These are phyloP conservation scores for Sesamia nonagrioides DNA, from an alignment of 1,140 invertebrate species.

Conservation along the genomic window DNA sequence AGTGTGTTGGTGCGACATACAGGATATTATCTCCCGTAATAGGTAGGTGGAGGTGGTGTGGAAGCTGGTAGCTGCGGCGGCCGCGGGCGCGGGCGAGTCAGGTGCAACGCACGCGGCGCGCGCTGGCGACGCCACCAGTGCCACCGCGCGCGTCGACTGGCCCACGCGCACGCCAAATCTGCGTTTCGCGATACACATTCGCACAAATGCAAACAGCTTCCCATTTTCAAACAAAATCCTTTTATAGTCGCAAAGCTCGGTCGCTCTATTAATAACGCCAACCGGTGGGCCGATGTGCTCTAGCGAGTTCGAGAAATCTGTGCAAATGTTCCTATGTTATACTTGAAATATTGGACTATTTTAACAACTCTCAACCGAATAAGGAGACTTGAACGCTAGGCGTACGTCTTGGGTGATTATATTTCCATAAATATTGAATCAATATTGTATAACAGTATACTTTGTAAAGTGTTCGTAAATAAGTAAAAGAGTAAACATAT, in stretches of 20 bases:
- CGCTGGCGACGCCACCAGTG: constrained; percentile 67
- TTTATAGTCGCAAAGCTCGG: constrained; percentile 62
- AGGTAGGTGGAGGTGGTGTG: constrained; percentile 35
- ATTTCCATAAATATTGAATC: constrained; percentile 37
- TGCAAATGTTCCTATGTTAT: constrained; percentile 59
- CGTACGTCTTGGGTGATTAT: constrained; percentile 56
- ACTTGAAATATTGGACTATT: constrained; percentile 56
- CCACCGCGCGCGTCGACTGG: constrained; percentile 77
- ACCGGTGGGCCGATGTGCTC: constrained; percentile 52
- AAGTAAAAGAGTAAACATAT: constrained; percentile 9
- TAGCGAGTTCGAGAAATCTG: constrained; percentile 57
- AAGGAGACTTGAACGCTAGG: constrained; percentile 56
- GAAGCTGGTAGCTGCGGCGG: constrained; percentile 56
- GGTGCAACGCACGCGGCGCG: constrained; percentile 75
- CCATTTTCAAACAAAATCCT: constrained; percentile 68
- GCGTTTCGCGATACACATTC: constrained; percentile 68
- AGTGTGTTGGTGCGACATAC: constrained; percentile 1
- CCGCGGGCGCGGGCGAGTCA: constrained; percentile 66
- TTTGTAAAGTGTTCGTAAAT: constrained; percentile 35
- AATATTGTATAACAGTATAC: constrained; percentile 35
- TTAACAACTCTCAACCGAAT: constrained; percentile 61
- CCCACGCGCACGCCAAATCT: constrained; percentile 80
- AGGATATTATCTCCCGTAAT: constrained; percentile 39
- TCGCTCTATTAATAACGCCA: constrained; percentile 71
- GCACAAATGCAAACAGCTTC: constrained; percentile 54